Evolutionary conservation across 2,888 invertebrate genomes (phyloP), one percentile per base, ranked within the genome.

Genomic region (Stramonita haemastoma): DNA sequence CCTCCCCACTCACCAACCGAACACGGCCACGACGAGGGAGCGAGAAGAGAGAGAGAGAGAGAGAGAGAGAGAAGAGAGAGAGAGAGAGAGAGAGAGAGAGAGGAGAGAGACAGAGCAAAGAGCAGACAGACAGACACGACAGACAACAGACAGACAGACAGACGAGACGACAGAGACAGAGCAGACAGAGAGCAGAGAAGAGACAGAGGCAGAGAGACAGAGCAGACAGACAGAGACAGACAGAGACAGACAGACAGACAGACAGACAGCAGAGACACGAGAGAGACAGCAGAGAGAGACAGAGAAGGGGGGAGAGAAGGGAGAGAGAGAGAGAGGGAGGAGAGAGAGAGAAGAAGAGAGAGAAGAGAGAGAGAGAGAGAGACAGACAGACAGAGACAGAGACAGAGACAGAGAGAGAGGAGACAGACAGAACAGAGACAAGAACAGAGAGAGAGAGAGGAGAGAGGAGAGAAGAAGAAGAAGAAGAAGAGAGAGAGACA

Each of bases 211-310:
- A 46, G 46, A 46, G 46, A 46, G 46, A 5, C 46, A 8, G 46
- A 46, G 46, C 4, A 46, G 46, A 46, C 46, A 46, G 46, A 46
- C 4, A 46, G 46, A 46, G 46, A 46, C 4, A 46, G 46, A 46
- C 4, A 46, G 46, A 46, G 46, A 8, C 77, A 79, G 32, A 79
- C 32, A 79, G 32, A 79, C 77, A 79, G 32, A 83, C 81, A 83
- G 26, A 83, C 81, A 83, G 26, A 83, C 46, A 83, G n/a, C 81
- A 81, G 36, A 81, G 36, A 81, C 81, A 46, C 46, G 36, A 36
- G 36, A 22, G 26, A 83, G 36, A 46, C 22, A 36, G n/a, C 81
- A 46, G 17, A 83, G 22, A 83, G 4, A 83, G 17, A 83, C 36
- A 83, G 46, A 81, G 1, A 26, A 66, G 26, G 66, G 13, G 26